A percentile compares a stretch with the other conserved stretches of the same genome.
Conservation (phyloP, 2,797 vertebrate species). For the Poecilia velifera region DNA sequence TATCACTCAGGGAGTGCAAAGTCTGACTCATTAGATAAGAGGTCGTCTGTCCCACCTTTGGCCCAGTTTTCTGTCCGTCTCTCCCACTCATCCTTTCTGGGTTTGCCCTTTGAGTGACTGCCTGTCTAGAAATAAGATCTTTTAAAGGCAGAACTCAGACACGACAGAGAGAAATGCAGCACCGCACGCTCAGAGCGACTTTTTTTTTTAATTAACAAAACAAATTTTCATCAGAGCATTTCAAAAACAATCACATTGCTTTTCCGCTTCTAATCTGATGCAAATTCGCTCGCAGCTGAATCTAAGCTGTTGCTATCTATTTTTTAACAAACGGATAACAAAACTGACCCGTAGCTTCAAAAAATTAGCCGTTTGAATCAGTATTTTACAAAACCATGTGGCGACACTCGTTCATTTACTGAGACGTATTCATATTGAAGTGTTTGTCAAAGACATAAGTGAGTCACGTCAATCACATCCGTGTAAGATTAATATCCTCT, state of each 20-base stretch:
- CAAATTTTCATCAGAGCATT: not conserved
- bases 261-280: slow-evolving; percentile 42
- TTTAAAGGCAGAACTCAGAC: slow-evolving; percentile 10
- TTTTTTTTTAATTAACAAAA: slow-evolving; percentile 32
- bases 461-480: slow-evolving; percentile 28
- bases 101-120: slow-evolving; percentile 9
- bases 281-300: slow-evolving; percentile 19
- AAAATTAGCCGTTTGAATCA: slow-evolving; percentile 32
- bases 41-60: slow-evolving; percentile 57
- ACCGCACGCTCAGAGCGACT: not conserved
- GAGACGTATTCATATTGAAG: slow-evolving; percentile 31
- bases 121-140: slow-evolving; percentile 8
- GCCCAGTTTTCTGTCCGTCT: slow-evolving; percentile 39
- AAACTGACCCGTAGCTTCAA: slow-evolving; percentile 2
- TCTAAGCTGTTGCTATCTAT: slow-evolving; percentile 27
- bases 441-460: slow-evolving; percentile 35
- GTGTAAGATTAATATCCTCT: slow-evolving; percentile 22
- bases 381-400: slow-evolving; percentile 36
- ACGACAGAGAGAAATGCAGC: not conserved
- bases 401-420: slow-evolving; percentile 18
- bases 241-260: not conserved
- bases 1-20: slow-evolving; percentile 30
- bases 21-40: slow-evolving; percentile 52
- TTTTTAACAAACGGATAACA: slow-evolving; percentile 24
- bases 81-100: slow-evolving; percentile 3